phyloP scores from a whole-genome alignment of 2,797 vertebrate species.

The Xenops minutus region DNA sequence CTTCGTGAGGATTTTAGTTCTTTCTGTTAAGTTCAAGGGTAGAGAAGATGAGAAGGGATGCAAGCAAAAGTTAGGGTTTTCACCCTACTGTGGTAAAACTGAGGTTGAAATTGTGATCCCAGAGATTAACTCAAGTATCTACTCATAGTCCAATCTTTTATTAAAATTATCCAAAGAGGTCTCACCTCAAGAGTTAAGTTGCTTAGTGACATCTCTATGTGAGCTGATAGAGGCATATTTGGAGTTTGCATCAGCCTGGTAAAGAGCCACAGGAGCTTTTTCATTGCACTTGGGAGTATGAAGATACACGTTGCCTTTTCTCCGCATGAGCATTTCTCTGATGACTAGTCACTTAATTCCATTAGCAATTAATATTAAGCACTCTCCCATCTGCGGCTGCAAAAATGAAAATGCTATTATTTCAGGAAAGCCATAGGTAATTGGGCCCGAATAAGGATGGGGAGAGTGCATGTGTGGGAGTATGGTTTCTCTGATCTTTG shows the following conservation, averaged over 20 bases:
- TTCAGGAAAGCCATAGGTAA: background rate
- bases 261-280: background rate
- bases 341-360: background rate
- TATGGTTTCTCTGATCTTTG: background rate
- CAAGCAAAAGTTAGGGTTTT: background rate
- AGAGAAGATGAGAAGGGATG: background rate
- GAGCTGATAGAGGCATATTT: background rate
- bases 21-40: background rate
- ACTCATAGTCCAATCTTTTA: background rate
- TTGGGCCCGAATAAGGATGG: background rate
- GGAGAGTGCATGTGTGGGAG: rapidly evolving
- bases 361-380: background rate
- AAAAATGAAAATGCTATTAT: background rate
- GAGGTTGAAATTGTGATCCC: background rate
- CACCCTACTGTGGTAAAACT: background rate
- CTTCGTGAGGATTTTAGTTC: background rate
- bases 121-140: background rate
- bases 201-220: background rate
- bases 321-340: background rate
- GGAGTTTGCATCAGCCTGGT: background rate
- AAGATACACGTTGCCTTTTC: background rate
- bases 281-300: background rate
- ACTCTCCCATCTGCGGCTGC: background rate
- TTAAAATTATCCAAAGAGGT: background rate
- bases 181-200: background rate